Evolutionary conservation across 2,113 vertebrate genomes (phyloP).

Genomic region (Axis porcinus): DNA sequence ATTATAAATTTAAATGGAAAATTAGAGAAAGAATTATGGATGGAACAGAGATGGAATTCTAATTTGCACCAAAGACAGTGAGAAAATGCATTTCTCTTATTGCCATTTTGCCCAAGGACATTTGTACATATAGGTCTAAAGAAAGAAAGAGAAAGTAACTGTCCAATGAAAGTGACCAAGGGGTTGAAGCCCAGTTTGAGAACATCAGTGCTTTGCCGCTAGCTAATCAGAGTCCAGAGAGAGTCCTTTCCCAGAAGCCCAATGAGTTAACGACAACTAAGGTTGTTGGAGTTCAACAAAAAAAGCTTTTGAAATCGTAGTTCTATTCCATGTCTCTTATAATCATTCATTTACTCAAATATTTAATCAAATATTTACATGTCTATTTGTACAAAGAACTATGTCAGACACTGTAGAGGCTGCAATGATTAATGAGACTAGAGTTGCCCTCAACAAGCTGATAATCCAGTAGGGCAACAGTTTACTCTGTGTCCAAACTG

Average conservation of each 20-base stretch:
- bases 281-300: background rate
- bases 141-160: background rate
- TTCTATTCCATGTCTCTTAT: background rate
- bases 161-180: background rate
- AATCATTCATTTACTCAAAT: background rate
- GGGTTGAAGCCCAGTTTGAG: background rate
- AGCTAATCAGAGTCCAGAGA: background rate
- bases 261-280: background rate
- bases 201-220: background rate
- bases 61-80: background rate
- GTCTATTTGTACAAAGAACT: background rate
- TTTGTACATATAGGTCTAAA: background rate
- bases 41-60: background rate
- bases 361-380: background rate
- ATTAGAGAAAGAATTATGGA: background rate
- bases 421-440: background rate
- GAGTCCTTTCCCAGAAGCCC: background rate
- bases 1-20: background rate
- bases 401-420: background rate
- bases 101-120: background rate
- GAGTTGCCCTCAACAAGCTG: background rate
- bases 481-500: background rate
- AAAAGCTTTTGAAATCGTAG: background rate
- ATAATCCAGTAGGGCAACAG: background rate
- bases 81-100: background rate